phyloP scores from a whole-genome alignment of 2,113 vertebrate genomes.

The Notiomystis cincta region DNA sequence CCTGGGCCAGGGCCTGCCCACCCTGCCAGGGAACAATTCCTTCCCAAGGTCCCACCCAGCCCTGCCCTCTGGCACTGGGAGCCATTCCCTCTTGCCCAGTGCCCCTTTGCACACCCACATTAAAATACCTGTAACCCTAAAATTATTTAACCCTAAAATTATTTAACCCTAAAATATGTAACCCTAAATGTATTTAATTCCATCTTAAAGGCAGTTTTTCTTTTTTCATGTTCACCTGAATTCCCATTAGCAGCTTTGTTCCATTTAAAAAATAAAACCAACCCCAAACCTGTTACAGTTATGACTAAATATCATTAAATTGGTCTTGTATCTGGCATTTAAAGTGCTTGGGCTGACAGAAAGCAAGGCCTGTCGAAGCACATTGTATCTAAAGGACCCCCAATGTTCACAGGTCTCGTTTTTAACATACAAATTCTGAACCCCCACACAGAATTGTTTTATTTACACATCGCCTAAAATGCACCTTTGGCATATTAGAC shows the following conservation, averaged over 20 bases:
- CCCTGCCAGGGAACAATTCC: not conserved
- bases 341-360: not conserved
- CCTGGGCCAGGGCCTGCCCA: not conserved
- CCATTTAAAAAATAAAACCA: not conserved
- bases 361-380: not conserved
- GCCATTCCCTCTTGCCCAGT: not conserved
- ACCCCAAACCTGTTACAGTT: not conserved
- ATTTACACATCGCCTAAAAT: not conserved
- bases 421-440: not conserved
- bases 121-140: not conserved
- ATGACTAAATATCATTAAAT: not conserved
- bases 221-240: not conserved
- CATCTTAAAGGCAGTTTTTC: not conserved
- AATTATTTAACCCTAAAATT: not conserved
- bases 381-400: not conserved
- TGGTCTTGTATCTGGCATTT: not conserved
- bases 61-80: not conserved
- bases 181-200: not conserved
- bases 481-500: not conserved
- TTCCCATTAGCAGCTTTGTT: not conserved
- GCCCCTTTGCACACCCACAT: not conserved
- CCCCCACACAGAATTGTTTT: not conserved
- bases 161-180: not conserved
- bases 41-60: rapidly evolving
- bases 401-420: not conserved